These are phyloP conservation scores for Adelosebastes latens DNA, from an alignment of 2,797 vertebrate species.

Conservation along the genomic window DNA sequence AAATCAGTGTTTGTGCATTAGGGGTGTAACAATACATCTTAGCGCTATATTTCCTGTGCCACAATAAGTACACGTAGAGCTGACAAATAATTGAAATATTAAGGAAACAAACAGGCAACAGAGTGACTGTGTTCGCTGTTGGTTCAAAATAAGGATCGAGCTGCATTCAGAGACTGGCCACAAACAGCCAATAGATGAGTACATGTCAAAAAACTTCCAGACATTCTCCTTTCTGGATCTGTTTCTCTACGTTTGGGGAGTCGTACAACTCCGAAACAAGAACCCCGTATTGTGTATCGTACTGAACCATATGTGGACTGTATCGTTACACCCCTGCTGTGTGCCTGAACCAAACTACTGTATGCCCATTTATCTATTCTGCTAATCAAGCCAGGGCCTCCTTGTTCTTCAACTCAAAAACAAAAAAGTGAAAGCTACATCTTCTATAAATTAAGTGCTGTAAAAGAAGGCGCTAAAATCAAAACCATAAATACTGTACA, in stretches of 20 bases:
- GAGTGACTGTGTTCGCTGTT: background rate
- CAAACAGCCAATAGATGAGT: background rate
- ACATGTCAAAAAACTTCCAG: background rate
- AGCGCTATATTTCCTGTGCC: background rate
- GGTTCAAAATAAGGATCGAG: background rate
- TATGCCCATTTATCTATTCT: background rate
- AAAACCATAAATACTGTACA: constrained; percentile 96
- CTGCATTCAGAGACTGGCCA: background rate
- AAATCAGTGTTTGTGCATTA: background rate
- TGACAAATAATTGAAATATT: background rate
- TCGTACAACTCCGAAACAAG: background rate
- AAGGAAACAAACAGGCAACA: background rate
- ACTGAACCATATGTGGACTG: constrained; percentile 3
- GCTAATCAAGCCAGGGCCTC: constrained; percentile 12
- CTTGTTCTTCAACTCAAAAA: constrained; percentile 48
- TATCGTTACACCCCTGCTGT: background rate
- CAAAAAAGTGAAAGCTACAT: constrained; percentile 73
- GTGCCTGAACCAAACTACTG: background rate
- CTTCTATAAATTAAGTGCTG: constrained; percentile 92
- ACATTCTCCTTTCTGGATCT: background rate
- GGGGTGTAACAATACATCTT: background rate
- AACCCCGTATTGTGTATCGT: background rate
- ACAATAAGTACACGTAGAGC: background rate
- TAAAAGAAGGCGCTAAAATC: constrained; percentile 81
- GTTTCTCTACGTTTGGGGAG: background rate